Evolutionary conservation across 2,888 invertebrate species (phyloP), one percentile per base, ranked within the genome.

Genomic region (Dioctria linearis): DNA sequence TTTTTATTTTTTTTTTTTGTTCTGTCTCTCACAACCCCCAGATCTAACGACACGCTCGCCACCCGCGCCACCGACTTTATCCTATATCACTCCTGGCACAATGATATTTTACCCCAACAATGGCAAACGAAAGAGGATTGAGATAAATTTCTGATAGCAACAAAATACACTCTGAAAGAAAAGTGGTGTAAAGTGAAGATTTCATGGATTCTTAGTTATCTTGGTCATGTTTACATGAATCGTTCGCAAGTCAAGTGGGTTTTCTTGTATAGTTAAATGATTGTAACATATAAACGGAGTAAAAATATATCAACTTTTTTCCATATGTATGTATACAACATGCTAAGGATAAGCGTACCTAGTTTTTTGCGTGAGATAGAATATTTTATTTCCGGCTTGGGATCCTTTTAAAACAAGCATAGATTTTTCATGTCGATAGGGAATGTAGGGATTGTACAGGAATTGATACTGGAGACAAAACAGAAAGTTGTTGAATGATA

Each of bases 111-210:
- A 9, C 25, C 67, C 67, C 67, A 67, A 66, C 57, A 54, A 66
- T 49, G 42, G 67, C n/a, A 39, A 9, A 54, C 51, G 40, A 71
- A 54, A 71, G 54, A 57, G 71, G 40, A 71, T 71, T 71, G 51
- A 71, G 71, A 71, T 71, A 71, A 71, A 71, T 71, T 71, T 71
- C 71, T 43, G 71, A 71, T 71, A 71, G 54, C 57, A 54, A 40
- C 39, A 39, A 49, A 54, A 71, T 71, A 71, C 51, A 71, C 51
- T 54, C 25, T 5, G 69, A 46, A 49, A 39, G 5, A 37, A 49
- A 37, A 71, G 54, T 54, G 51, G 25, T 71, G 54, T 71, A 71
- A 71, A 54, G 54, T 40, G 25, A 51, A 71, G 71, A 71, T 71
- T 71, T 71, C 54, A 71, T 54, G 54, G 71, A 71, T 71, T 71